Evolutionary conservation across 2,113 vertebrate species (phyloP).

Genomic region (Poeciliopsis turrubarensis): DNA sequence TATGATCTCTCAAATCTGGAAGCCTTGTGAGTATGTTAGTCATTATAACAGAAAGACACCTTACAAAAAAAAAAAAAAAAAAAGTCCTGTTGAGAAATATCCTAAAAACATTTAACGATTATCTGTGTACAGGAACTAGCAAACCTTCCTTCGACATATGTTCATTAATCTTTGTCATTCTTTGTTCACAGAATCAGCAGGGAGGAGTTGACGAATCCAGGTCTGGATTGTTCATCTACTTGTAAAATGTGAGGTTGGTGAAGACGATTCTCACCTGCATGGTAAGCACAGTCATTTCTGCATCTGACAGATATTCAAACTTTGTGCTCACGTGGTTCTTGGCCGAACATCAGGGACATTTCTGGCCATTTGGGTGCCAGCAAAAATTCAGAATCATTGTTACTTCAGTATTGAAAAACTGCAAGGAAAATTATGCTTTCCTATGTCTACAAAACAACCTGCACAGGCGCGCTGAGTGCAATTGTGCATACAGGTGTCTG

Average conservation of each 20-base stretch:
- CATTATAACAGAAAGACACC: not conserved
- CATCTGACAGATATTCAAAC: conserved; percentile 50
- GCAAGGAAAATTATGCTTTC: too few relatives aligned
- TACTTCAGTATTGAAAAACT: too few relatives aligned
- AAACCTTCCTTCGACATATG: not conserved
- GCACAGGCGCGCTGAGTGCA: too few relatives aligned
- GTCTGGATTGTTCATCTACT: conserved; percentile 24
- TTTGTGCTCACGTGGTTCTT: not conserved
- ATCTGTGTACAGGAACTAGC: not conserved
- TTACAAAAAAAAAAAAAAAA: not conserved
- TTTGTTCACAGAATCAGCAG: conserved; percentile 9
- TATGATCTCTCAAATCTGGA: not conserved
- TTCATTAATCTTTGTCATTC: conserved; percentile 15
- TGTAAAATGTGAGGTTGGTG: conserved; percentile 36
- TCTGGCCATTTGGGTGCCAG: too few relatives aligned
- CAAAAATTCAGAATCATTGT: too few relatives aligned
- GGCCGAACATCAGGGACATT: too few relatives aligned
- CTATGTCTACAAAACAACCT: too few relatives aligned
- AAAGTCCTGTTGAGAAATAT: not conserved
- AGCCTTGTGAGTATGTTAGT: not conserved
- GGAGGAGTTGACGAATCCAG: conserved; percentile 6
- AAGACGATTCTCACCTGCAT: conserved; percentile 37
- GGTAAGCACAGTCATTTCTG: conserved; percentile 46
- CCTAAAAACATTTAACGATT: not conserved
- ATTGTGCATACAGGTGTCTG: too few relatives aligned